Evolutionary conservation across 2,113 vertebrate genomes (phyloP), one percentile per base, ranked within the genome.

Genomic region (Polypterus senegalus): DNA sequence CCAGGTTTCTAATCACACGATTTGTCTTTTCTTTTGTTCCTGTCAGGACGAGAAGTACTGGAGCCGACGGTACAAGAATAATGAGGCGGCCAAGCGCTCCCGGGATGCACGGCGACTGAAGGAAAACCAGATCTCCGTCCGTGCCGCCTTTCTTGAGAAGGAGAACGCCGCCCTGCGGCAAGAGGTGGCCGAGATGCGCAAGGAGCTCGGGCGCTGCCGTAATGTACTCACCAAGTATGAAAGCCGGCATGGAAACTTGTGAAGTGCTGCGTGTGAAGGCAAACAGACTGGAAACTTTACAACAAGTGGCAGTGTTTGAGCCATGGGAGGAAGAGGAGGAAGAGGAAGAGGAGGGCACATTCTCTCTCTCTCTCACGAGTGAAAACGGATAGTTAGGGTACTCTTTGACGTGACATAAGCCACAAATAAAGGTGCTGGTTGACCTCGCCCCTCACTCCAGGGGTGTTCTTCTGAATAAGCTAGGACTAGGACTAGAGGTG

Each of bases 111-210:
- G 93, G 49, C 84, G 93, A 7, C 80, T 94, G 7, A 97, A 97
- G 79, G 93, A 95, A 82, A 95, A 95, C 76, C 92, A 94, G 81
- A 93, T 94, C 64, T 85, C 92, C 0, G 92, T 95, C 62, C 89
- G 93, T 1, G 93, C 93, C 0, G 87, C 92, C 65, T 97, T 91
- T 80, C 83, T 97, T 77, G 93, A 95, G 76, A 81, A 91, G 52
- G 92, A 97, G 74, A 97, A 97, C 4, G 85, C 89, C 0, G 81
- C 89, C 1, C 81, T 97, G 27, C 79, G 92, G 47, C 83, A 89
- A 67, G 93, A 94, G 75, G 92, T 94, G 79, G 89, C 91, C 1
- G 86, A 91, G 5, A 92, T 93, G 53, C 84, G 93, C 54, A 87
- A 93, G 68, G 93, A 96, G 78, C 89, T 96, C 46, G 88, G 85